Conservation (phyloP, 2,113 vertebrate species). For the Peromyscus polionotus region DNA sequence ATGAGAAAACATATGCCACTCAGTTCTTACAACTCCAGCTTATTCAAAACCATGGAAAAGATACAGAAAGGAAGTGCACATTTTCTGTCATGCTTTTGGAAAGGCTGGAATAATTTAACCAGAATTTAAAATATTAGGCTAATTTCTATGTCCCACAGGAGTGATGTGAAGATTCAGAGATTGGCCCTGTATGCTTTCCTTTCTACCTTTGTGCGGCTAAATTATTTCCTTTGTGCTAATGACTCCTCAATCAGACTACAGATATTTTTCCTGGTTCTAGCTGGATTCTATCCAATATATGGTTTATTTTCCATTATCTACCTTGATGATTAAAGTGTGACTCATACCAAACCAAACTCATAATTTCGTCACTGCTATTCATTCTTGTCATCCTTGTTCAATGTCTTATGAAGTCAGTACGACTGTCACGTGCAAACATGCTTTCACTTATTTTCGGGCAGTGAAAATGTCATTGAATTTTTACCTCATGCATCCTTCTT, state of each 20-base stretch:
- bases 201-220: neutral
- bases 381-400: neutral
- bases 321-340: neutral
- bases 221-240: neutral
- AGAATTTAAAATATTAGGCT: slow-evolving; percentile 13
- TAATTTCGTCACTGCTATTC: neutral
- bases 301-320: neutral
- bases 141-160: neutral
- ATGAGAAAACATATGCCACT: neutral
- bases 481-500: neutral
- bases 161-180: neutral
- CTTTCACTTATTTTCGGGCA: neutral
- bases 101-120: neutral
- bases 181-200: neutral
- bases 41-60: slow-evolving; percentile 40
- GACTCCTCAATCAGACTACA: neutral
- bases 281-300: neutral
- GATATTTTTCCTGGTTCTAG: neutral
- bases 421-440: neutral
- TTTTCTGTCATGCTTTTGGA: slow-evolving; percentile 16
- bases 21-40: slow-evolving; percentile 2
- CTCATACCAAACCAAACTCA: neutral
- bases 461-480: slow-evolving; percentile 45
- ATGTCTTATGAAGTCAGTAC: neutral
- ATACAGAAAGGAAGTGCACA: neutral